phyloP scores from a whole-genome alignment of 2,797 vertebrate species.

The Pseudomugil tenellus region DNA sequence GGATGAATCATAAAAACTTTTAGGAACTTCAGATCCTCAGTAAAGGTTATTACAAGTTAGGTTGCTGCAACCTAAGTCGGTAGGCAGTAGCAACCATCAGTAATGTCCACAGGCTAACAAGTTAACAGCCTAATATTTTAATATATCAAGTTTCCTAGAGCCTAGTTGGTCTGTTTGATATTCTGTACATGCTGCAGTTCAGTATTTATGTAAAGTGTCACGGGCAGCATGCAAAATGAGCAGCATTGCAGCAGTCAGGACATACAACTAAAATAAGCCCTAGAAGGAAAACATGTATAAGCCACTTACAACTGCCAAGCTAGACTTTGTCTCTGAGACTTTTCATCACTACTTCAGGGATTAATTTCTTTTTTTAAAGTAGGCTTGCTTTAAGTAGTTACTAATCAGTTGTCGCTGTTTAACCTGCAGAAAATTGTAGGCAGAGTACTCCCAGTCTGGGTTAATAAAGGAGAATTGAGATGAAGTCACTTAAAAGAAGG shows the following conservation, averaged over 20 bases:
- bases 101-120: constrained; percentile 14
- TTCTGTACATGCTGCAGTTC: constrained; percentile 6
- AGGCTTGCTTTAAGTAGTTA: not conserved
- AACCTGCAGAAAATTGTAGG: not conserved
- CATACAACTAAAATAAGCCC: not conserved
- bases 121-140: not conserved
- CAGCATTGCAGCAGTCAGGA: constrained; percentile 4
- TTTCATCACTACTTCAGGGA: too few relatives aligned
- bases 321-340: not conserved
- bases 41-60: not conserved
- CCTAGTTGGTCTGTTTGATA: constrained; percentile 5
- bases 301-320: not conserved
- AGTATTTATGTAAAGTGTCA: constrained; percentile 17
- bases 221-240: constrained; percentile 1
- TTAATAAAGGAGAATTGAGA: not conserved
- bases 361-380: not conserved
- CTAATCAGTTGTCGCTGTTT: not conserved
- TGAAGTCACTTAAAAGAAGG: not conserved
- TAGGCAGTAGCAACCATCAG: constrained; percentile 14
- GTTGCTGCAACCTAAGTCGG: not conserved
- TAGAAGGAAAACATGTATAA: constrained; percentile 1
- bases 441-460: not conserved
- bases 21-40: not conserved
- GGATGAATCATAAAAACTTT: constrained; percentile 2
- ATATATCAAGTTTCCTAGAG: not conserved